Conservation (phyloP, 2,797 vertebrate genomes). For the Heliangelus exortis region DNA sequence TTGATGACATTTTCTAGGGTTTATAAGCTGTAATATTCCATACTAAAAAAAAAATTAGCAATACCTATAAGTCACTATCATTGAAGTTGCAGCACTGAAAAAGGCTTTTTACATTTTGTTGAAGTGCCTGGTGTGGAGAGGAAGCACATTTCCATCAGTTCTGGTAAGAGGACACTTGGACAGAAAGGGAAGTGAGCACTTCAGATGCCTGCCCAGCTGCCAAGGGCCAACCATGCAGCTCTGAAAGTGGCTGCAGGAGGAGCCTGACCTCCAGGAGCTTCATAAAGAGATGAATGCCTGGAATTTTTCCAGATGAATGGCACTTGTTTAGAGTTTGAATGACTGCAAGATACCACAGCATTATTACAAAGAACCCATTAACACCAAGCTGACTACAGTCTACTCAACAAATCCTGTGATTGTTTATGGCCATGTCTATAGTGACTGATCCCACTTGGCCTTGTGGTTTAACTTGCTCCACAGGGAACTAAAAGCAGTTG, state of each 20-base stretch:
- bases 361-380: background rate
- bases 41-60: background rate
- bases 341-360: background rate
- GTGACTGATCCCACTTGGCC: background rate
- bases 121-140: background rate
- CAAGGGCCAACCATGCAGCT: background rate
- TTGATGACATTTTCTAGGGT: background rate
- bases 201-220: background rate
- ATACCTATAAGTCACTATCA: background rate
- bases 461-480: background rate
- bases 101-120: background rate
- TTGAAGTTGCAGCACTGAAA: background rate
- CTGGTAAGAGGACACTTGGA: background rate
- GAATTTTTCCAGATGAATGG: background rate
- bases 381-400: background rate
- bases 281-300: background rate
- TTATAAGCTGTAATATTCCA: background rate
- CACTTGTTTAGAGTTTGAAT: background rate
- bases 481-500: background rate
- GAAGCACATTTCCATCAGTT: background rate
- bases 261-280: accelerated
- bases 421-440: background rate
- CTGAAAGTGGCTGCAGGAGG: accelerated
- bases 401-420: background rate
- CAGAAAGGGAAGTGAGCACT: background rate